phyloP scores from a whole-genome alignment of 2,888 invertebrate species.

The Malacosoma neustria region DNA sequence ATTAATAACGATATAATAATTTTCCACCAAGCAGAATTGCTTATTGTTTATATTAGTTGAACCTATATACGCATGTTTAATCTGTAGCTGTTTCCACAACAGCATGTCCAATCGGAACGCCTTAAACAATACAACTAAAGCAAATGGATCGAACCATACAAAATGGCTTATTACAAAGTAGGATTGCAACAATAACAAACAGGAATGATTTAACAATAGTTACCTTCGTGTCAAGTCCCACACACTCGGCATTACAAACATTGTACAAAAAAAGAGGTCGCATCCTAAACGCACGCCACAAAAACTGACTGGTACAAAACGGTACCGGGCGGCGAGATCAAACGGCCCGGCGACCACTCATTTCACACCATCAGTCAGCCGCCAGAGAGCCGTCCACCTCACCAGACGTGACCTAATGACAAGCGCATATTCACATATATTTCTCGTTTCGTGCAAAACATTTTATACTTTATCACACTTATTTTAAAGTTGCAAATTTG shows the following conservation, averaged over 20 bases:
- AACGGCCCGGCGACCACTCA: conserved; percentile 50
- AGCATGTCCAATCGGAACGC: background rate
- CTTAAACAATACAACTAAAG: background rate
- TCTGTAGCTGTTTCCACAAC: background rate
- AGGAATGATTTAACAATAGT: conserved; percentile 63
- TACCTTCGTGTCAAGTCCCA: conserved; percentile 71
- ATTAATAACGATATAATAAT: background rate
- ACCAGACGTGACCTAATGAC: conserved; percentile 63
- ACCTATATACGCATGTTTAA: background rate
- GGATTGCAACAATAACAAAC: conserved; percentile 60
- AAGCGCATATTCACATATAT: conserved; percentile 26
- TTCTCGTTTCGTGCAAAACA: conserved; percentile 11
- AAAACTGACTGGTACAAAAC: conserved; percentile 60
- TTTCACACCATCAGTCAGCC: conserved; percentile 60
- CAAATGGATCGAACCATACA: conserved; percentile 12
- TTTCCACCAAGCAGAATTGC: background rate
- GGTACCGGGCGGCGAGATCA: conserved; percentile 60
- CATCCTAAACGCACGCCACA: conserved; percentile 61
- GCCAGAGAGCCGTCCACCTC: conserved; percentile 31
- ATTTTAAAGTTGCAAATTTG: conserved; percentile 9
- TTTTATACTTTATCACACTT: conserved; percentile 19
- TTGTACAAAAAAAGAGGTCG: conserved; percentile 61
- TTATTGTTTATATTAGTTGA: background rate
- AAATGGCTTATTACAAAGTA: conserved; percentile 19
- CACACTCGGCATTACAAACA: conserved; percentile 72